Conservation (phyloP, 2,113 vertebrate species). For the Mirza zaza region DNA sequence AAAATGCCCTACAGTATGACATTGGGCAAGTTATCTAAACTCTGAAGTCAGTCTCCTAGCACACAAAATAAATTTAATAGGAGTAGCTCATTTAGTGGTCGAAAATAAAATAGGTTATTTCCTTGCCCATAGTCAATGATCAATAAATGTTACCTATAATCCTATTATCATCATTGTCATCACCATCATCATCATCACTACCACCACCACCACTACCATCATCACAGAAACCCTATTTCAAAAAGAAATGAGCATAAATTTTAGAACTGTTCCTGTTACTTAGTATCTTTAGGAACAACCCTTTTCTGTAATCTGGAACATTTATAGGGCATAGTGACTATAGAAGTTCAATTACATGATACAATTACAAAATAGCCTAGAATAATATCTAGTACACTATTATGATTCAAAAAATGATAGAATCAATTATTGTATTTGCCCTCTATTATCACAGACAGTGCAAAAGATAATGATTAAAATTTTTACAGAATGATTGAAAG, state of each 20-base stretch:
- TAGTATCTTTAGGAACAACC: not conserved
- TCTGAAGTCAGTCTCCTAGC: not conserved
- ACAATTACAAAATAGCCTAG: not conserved
- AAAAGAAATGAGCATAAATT: not conserved
- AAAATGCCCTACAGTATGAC: not conserved
- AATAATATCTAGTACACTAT: not conserved
- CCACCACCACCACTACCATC: not conserved
- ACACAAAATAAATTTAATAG: not conserved
- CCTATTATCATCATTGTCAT: not conserved
- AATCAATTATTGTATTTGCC: not conserved
- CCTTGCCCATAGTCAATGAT: not conserved
- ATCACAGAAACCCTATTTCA: not conserved
- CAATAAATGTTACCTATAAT: not conserved
- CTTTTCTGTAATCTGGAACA: not conserved
- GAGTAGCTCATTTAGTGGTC: not conserved
- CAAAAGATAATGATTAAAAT: not conserved
- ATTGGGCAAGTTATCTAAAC: not conserved
- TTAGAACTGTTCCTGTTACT: not conserved
- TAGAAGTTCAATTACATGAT: not conserved
- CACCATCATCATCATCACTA: not conserved
- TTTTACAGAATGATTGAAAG: not conserved
- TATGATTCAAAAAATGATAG: not conserved
- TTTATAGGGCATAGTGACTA: not conserved
- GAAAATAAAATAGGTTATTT: slow-evolving; percentile 8
- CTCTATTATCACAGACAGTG: not conserved